Percentiles rank a stretch among this genome's conserved stretches.
These are phyloP conservation scores for Dendrocopos noguchii DNA, from an alignment of 2,113 vertebrate genomes.

Conservation along the genomic window DNA sequence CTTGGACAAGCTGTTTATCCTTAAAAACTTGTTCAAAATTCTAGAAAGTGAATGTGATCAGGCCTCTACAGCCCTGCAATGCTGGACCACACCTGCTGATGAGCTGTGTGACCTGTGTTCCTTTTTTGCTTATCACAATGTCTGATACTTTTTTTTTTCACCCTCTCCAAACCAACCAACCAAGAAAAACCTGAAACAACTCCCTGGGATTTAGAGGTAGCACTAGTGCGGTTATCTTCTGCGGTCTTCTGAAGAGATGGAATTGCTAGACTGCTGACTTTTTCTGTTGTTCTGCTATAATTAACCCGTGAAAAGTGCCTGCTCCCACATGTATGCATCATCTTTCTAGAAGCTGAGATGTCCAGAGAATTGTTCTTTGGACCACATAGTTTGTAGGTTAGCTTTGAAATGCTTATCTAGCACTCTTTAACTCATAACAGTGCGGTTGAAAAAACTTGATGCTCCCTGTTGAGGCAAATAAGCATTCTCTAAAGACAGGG, in stretches of 20 bases:
- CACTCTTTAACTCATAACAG: not conserved
- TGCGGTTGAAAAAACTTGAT: not conserved
- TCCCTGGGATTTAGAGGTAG: not conserved
- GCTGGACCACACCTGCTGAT: not conserved
- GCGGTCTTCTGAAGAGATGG: not conserved
- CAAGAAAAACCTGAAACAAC: too few species aligned
- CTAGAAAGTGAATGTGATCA: not conserved
- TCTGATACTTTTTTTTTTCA: not conserved
- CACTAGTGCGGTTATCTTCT: not conserved
- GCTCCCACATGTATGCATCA: not conserved
- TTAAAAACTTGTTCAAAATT: not conserved
- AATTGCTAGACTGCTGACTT: not conserved
- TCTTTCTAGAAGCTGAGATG: not conserved
- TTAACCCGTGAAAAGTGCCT: not conserved
- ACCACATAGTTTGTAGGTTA: not conserved
- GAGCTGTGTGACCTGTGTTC: accelerated
- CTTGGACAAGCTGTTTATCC: not conserved
- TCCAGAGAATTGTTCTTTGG: not conserved
- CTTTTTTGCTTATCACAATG: not conserved
- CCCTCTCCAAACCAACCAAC: too few species aligned
- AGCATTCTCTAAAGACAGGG: not conserved
- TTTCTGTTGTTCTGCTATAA: not conserved
- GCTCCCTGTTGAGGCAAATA: not conserved
- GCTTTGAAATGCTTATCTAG: not conserved
- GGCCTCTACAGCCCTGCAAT: not conserved